Percentiles rank a stretch among this genome's conserved stretches.
Evolutionary conservation across 2,113 vertebrate genomes (phyloP).

Genomic region (Daboia siamensis): DNA sequence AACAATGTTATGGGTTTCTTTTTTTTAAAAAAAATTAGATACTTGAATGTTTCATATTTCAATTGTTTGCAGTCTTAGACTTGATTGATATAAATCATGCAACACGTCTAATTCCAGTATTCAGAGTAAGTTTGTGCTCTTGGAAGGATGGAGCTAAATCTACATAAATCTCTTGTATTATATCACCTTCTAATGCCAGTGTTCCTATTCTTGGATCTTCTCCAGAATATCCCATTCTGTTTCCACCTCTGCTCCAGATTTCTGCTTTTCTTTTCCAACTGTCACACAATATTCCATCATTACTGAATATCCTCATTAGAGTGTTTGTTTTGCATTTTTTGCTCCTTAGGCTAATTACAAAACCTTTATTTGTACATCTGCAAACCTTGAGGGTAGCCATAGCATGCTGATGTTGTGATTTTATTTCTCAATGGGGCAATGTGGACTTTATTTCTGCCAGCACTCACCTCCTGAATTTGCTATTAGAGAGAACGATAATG

Average conservation of each 20-base stretch:
- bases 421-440: neutral
- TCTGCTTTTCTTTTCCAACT: neutral
- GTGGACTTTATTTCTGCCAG: neutral
- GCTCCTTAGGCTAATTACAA: neutral
- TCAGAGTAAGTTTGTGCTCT: neutral
- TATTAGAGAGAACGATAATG: neutral
- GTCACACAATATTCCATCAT: neutral
- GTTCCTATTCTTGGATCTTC: neutral
- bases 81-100: neutral
- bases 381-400: neutral
- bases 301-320: neutral
- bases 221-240: neutral
- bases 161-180: neutral
- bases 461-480: neutral
- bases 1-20: neutral
- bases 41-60: neutral
- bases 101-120: neutral
- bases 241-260: neutral
- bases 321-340: neutral
- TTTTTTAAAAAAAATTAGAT: neutral
- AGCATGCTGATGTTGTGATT: neutral
- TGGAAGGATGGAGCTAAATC: neutral
- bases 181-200: neutral
- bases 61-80: neutral
- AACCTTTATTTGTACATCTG: neutral